Base-by-base conservation (phyloP, 2,888 invertebrate genomes). In the Tenthredo distinguenda region DNA sequence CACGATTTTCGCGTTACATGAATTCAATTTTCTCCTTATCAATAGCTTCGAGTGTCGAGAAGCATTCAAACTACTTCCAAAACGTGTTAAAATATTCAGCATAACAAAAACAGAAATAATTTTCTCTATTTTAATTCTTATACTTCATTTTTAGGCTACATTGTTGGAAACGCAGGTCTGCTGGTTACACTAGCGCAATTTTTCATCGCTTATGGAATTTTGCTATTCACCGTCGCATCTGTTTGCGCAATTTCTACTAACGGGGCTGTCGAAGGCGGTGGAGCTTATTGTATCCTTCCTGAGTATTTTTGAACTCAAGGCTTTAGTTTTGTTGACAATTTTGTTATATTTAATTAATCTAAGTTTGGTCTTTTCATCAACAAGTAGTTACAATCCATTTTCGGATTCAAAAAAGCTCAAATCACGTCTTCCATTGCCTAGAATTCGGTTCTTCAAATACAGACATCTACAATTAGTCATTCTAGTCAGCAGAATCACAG, bases 161-260 rank as follows among this genome's bases (percentile, higher is more conserved):
- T 99, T 88, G 98, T 99, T 37, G 99, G 99, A 82, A 99, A 99
- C 94, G 98, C 99, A 68, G 99, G 99, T 21, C 94, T 99, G 21
- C 94, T 99, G 72, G 95, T 98, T 85, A 98, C 99, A 0, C 93
- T 99, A 26, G 94, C 96, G 2, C 98, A 99, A 94, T 98, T 99
- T 92, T 94, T 96, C 0, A 96, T 99, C 88, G 99, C 99, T 0
- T 99, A 99, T 94, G 95, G 96, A n/a, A 99, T 99, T 91, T 96
- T 99, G 81, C 94, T 98, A 47, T 98, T 99, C 92, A 99, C 99
- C 0, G 99, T 99, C 0, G 97, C 98, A 47, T 99, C 99, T 0
- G 98, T 99, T 79, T 99, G 99, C 94, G 99, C 99, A 50, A 99
- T 99, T 92, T 99, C 99, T 1, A 99, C 99, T 47, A 99, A 99